Base-by-base conservation (phyloP, 2,888 invertebrate genomes). In the Pachymerium ferrugineum region DNA sequence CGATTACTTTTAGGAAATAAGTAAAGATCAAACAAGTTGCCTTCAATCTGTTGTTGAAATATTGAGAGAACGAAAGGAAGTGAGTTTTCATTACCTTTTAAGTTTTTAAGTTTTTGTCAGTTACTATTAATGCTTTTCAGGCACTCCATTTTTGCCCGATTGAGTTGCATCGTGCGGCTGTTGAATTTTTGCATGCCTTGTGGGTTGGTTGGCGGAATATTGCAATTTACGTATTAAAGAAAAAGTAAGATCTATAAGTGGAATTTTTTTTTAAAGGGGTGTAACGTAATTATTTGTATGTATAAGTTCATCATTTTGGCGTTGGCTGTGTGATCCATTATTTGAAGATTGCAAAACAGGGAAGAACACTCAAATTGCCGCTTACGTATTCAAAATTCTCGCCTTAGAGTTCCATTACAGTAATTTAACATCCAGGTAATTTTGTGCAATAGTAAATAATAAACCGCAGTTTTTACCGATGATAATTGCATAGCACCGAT, bases 121-220 rank as follows among this genome's bases (percentile, higher is more conserved):
- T 22, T 19, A 5, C 14, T 35, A n/a, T 19, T 71, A n/a, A 35
- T 72, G 29, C 47, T 72, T 30, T 22, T 71, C 16, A 73, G 73
- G 73, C 35, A 22, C 25, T 67, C n/a, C 29, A 73, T 67, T 67
- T 35, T 73, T 73, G 73, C 29, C 73, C 62, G 12, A 33, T 35
- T n/a, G 67, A 67, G 14, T 30, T 73, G 8, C 73, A 73, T 22
- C 16, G 22, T 30, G 73, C 68, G 8, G 67, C 73, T 33, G 73
- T 73, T 22, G 73, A 73, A 28, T 73, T 67, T 35, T 25, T 73
- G 8, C 68, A 31, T 67, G 73, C 73, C 3, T 33, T 73, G 5
- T 73, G 73, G 73, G 22, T 31, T n/a, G 73, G 68, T 6, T 73
- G 73, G 73, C 8, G 73, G 16, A 73, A 73, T 67, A 38, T 73